Base-by-base conservation (phyloP, 2,888 invertebrate genomes). In the Elmis aenea region DNA sequence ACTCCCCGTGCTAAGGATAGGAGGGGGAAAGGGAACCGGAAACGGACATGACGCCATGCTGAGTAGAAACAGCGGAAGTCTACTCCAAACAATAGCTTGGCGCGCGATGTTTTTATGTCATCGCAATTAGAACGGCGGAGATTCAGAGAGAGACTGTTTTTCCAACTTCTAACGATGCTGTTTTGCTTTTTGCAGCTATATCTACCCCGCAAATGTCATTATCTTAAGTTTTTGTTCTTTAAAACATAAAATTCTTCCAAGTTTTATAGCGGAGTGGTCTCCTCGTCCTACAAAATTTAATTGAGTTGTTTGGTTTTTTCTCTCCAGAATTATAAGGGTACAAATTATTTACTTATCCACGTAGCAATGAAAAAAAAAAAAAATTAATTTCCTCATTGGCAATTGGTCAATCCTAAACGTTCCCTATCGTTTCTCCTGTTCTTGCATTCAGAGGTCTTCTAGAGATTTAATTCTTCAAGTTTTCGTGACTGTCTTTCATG, bases 11-110 rank as follows among this genome's bases (percentile, higher is more conserved):
- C 38, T 31, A 35, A 33, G 47, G 43, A 38, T 41, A 29, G 49
- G 50, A 46, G 43, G 53, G 42, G 40, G 45, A 51, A 45, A 54
- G 51, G 50, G 46, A 46, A 45, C 59, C 57, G 68, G 68, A 68
- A 68, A 63, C 67, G 67, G 68, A 68, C 68, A 68, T 67, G 67
- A 68, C 68, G 68, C 67, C 68, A 67, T 64, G 66, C 66, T 62
- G 67, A 66, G 67, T 62, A 62, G 65, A 65, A 66, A 66, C 64
- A 64, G 64, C 68, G 68, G 68, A 68, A 67, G 67, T 65, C 61
- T 67, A 63, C 67, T 66, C 63, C 64, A 67, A 64, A 67, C 66
- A 67, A 67, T 66, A 55, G 67, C 58, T 50, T 53, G 58, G 59
- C 57, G 59, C 59, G 58, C 61, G 52, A 53, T 56, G 62, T 66